phyloP scores from a whole-genome alignment of 2,113 vertebrate genomes.

The Panthera uncia region DNA sequence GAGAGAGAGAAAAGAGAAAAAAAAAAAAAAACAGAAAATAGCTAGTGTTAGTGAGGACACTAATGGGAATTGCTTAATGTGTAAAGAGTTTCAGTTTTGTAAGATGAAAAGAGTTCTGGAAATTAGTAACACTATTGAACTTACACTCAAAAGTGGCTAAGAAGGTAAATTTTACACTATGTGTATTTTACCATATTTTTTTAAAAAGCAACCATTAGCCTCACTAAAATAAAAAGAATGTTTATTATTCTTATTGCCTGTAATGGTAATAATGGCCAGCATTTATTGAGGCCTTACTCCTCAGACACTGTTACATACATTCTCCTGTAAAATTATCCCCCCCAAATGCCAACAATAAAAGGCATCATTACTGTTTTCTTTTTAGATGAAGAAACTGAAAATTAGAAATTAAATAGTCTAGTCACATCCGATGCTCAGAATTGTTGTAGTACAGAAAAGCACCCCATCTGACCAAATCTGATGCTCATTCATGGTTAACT shows the following conservation, averaged over 20 bases:
- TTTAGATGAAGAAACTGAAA: not conserved
- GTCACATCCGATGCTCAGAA: not conserved
- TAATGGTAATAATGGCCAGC: not conserved
- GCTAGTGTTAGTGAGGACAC: not conserved
- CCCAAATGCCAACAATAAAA: not conserved
- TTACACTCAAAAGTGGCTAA: not conserved
- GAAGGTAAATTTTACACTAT: not conserved
- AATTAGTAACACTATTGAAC: not conserved
- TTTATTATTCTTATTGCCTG: not conserved
- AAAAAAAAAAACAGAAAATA: not conserved
- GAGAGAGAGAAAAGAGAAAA: not conserved
- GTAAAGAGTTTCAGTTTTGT: not conserved
- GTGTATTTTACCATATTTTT: not conserved
- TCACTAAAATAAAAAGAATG: not conserved
- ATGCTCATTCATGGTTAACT: not conserved
- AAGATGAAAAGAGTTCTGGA: not conserved
- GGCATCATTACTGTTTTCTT: not conserved
- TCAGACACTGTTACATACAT: not conserved
- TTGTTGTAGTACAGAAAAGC: not conserved
- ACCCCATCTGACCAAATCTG: not conserved
- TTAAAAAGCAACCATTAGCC: not conserved
- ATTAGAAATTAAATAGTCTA: conserved; percentile 9
- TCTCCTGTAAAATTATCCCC: not conserved
- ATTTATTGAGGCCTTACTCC: not conserved
- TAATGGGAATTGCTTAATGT: not conserved